phyloP scores from a whole-genome alignment of 2,797 vertebrate genomes.

The Pempheris klunzingeri region DNA sequence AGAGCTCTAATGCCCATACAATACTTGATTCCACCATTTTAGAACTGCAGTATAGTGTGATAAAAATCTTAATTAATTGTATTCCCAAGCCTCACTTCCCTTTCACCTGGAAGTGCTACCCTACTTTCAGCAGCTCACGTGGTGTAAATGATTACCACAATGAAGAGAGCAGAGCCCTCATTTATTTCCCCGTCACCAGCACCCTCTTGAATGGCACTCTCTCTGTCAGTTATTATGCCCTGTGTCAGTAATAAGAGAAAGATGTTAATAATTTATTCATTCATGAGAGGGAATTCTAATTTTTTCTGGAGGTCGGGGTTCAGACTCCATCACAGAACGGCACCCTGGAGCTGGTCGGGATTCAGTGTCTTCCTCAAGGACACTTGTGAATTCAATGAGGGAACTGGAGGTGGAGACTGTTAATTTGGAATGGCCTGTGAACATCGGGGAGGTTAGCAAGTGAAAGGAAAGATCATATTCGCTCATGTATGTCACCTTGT shows the following conservation, averaged over 20 bases:
- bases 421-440: conserved; percentile 9
- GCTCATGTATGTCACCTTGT: background rate
- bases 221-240: conserved; percentile 47
- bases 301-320: conserved; percentile 52
- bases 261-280: conserved; percentile 56
- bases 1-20: background rate
- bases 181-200: conserved; percentile 41
- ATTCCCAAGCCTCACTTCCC: conserved; percentile 26
- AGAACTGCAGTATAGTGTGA: conserved; percentile 8
- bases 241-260: conserved; percentile 47
- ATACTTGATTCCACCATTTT: conserved; percentile 2
- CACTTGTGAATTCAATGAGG: conserved; percentile 27
- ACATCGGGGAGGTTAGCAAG: conserved; percentile 25
- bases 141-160: conserved; percentile 14
- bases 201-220: conserved; percentile 27
- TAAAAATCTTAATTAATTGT: conserved; percentile 32
- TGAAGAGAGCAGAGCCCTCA: conserved; percentile 27
- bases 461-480: background rate
- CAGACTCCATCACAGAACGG: conserved; percentile 18
- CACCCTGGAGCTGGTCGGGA: conserved; percentile 10
- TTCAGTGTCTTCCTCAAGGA: conserved; percentile 39
- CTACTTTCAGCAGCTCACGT: conserved; percentile 11
- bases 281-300: conserved; percentile 18
- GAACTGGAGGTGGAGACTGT: background rate
- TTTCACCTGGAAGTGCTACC: conserved; percentile 11